A percentile compares a stretch with the other conserved stretches of the same genome.
These are phyloP conservation scores for Coelinius sp. DNA, from an alignment of 2,888 invertebrate genomes.

Conservation along the genomic window DNA sequence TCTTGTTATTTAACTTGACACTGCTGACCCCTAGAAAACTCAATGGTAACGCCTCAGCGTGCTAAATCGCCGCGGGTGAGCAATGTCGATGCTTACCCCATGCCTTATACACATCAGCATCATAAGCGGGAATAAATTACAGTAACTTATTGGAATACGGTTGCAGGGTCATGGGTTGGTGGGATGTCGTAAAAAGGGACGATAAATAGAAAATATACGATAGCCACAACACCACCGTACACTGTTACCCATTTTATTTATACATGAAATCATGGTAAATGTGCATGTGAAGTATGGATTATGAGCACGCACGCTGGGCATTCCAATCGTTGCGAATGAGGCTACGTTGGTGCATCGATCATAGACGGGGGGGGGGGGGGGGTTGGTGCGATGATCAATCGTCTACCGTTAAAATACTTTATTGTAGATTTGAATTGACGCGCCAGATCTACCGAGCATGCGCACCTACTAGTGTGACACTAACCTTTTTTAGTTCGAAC, in stretches of 20 bases:
- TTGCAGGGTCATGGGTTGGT: conserved; percentile 31
- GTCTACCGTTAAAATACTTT: conserved; percentile 51
- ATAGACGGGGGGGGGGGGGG: conserved; percentile 48
- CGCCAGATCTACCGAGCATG: conserved; percentile 30
- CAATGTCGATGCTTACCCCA: conserved; percentile 15
- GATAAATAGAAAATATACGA: conserved; percentile 44
- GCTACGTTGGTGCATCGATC: conserved; percentile 56
- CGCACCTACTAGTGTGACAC: conserved; percentile 27
- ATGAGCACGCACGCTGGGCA: conserved; percentile 37
- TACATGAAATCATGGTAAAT: conserved; percentile 18
- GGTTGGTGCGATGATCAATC: conserved; percentile 58
- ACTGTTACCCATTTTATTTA: conserved; percentile 16
- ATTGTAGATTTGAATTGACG: conserved; percentile 57
- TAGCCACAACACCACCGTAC: conserved; percentile 24
- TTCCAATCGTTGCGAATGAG: conserved; percentile 41
- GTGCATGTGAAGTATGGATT: conserved; percentile 29
- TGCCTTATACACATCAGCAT: conserved; percentile 18
- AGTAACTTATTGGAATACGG: conserved; percentile 36
- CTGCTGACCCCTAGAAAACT: conserved; percentile 10
- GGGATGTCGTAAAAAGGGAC: conserved; percentile 30
- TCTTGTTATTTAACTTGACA: conserved; percentile 22
- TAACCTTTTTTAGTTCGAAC: too few relatives aligned
- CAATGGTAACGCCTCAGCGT: conserved; percentile 8
- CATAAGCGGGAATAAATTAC: conserved; percentile 28
- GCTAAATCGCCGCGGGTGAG: conserved; percentile 28